Conservation (phyloP, 2,797 vertebrate genomes). For the Ataeniobius toweri region DNA sequence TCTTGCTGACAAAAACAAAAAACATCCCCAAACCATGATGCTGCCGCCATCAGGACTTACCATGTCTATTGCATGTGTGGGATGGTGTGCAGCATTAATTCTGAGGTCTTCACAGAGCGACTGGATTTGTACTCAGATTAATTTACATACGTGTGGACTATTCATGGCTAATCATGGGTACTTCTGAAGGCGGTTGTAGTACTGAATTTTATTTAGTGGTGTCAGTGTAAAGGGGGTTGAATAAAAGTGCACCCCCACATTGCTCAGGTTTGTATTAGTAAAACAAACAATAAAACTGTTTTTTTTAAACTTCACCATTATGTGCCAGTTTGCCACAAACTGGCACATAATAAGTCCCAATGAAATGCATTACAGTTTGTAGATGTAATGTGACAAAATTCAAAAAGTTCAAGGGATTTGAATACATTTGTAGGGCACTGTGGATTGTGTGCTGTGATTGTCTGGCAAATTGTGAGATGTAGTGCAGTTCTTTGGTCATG, state of each 20-base stretch:
- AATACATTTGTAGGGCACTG: neutral
- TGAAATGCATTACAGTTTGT: too few relatives aligned
- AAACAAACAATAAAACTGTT: neutral
- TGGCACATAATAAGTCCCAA: too few relatives aligned
- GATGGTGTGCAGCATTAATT: neutral
- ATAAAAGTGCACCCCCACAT: neutral
- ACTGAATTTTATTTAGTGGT: neutral
- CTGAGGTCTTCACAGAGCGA: too few relatives aligned
- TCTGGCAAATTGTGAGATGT: slow-evolving; percentile 2
- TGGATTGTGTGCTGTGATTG: neutral
- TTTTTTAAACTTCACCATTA: neutral
- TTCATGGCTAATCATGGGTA: neutral
- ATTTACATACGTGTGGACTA: neutral
- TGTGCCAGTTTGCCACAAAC: slow-evolving; percentile 63
- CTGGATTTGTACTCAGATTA: neutral
- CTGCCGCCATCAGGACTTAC: too few relatives aligned
- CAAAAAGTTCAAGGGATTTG: neutral
- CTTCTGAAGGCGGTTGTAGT: neutral
- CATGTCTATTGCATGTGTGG: neutral
- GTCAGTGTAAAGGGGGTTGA: neutral
- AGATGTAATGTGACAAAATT: too few relatives aligned
- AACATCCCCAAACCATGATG: neutral
- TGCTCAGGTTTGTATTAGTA: neutral
- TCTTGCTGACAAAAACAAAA: neutral
- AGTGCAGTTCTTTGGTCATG: neutral